Percentiles rank a stretch among this genome's conserved stretches.
phyloP scores from a whole-genome alignment of 2,888 invertebrate species.

The Agrochola lota region DNA sequence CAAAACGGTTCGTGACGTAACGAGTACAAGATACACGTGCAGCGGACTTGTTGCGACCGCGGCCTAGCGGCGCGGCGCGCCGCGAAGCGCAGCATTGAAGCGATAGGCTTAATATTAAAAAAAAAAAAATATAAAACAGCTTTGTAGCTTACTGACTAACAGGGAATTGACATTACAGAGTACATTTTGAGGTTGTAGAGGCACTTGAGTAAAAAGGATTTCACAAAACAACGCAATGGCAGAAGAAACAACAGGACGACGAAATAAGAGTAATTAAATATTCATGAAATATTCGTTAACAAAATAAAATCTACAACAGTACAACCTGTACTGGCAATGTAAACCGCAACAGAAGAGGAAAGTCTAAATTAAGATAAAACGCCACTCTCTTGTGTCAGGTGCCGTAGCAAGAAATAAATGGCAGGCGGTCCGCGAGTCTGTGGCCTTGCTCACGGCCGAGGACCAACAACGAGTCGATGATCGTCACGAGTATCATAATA shows the following conservation, averaged over 20 bases:
- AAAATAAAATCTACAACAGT: background rate
- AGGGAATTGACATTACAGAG: no score
- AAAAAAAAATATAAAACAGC: no score
- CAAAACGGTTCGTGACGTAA: conserved; percentile 49
- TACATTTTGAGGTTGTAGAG: background rate
- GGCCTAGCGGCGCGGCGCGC: background rate
- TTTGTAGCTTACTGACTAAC: no score
- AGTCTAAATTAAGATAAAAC: conserved; percentile 6
- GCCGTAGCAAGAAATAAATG: conserved; percentile 13
- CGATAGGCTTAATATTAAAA: no score
- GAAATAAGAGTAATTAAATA: background rate
- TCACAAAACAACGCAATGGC: background rate
- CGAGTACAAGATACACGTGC: conserved; percentile 43
- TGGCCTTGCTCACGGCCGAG: conserved; percentile 62
- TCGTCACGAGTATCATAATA: conserved; percentile 20
- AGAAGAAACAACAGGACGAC: background rate
- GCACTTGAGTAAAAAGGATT: no score
- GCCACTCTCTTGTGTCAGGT: conserved; percentile 4
- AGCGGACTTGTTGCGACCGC: background rate
- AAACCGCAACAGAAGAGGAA: background rate
- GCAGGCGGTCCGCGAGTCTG: conserved; percentile 33
- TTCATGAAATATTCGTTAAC: no score
- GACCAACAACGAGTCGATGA: conserved; percentile 21
- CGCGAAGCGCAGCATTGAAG: conserved; percentile 18
- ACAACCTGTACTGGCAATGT: background rate